A percentile compares a stretch with the other conserved stretches of the same genome.
Conservation (phyloP, 2,797 vertebrate species). For the Thamnophis elegans region DNA sequence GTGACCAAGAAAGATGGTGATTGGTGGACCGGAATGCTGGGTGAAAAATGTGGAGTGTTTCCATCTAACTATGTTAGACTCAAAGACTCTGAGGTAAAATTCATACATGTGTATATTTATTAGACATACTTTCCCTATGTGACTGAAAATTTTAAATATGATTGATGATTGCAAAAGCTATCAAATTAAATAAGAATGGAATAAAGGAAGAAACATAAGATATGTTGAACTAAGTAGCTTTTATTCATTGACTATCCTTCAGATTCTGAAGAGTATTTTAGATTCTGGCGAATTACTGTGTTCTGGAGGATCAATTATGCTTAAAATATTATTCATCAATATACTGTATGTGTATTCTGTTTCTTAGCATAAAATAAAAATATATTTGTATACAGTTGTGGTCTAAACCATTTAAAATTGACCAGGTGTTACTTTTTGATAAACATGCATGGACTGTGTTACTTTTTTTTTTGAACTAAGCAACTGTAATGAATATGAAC, state of each 20-base stretch:
- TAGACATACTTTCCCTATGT: not conserved
- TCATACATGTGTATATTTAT: conserved; percentile 34
- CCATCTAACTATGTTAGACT: conserved; percentile 98
- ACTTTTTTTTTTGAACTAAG: not conserved
- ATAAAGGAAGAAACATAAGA: not conserved
- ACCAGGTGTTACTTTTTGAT: not conserved
- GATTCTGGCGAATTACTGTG: not conserved
- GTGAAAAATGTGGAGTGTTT: conserved; percentile 92
- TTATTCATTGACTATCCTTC: not conserved
- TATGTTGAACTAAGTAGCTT: not conserved
- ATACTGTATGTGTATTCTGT: not conserved
- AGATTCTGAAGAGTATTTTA: not conserved
- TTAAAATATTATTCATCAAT: not conserved
- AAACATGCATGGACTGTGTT: not conserved
- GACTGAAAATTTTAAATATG: not conserved
- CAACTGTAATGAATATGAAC: not conserved
- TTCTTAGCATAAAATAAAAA: conserved; percentile 18
- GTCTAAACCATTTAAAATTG: not conserved
- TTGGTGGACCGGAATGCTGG: conserved; percentile 95
- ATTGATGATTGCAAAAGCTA: not conserved
- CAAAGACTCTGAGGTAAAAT: conserved; percentile 84
- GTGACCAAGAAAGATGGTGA: conserved; percentile 98
- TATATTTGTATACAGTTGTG: not conserved
- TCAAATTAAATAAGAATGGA: not conserved
- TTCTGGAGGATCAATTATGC: not conserved